phyloP scores from a whole-genome alignment of 1,140 invertebrate genomes.

The Zaprionus capensis region DNA sequence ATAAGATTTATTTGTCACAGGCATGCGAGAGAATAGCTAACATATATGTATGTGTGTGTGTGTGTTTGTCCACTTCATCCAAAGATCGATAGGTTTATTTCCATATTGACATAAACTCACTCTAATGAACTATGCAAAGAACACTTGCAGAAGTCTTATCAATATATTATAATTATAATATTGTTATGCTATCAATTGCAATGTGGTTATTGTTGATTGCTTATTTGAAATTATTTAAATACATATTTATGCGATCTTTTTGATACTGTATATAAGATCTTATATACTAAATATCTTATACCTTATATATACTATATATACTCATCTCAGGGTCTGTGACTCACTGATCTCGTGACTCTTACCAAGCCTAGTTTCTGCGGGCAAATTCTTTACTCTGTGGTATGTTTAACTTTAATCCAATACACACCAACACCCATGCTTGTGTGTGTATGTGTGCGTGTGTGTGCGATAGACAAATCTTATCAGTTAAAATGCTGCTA shows the following conservation, averaged over 20 bases:
- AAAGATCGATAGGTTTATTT: neutral
- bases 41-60: neutral
- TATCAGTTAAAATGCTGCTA: slow-evolving; percentile 21
- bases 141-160: too few species aligned
- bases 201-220: too few species aligned
- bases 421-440: neutral
- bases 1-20: slow-evolving; percentile 41
- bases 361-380: neutral
- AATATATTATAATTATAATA: too few species aligned
- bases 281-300: neutral
- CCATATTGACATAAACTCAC: neutral
- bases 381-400: neutral
- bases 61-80: neutral
- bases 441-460: neutral
- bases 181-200: too few species aligned
- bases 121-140: neutral
- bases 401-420: neutral
- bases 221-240: too few species aligned
- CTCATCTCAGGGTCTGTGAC: neutral
- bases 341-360: neutral
- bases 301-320: neutral
- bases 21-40: slow-evolving; percentile 27
- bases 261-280: too few species aligned
- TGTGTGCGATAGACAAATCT: slow-evolving; percentile 15
- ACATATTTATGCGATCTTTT: too few species aligned